Conservation (phyloP, 2,888 invertebrate species). For the Tetranychus truncatus region DNA sequence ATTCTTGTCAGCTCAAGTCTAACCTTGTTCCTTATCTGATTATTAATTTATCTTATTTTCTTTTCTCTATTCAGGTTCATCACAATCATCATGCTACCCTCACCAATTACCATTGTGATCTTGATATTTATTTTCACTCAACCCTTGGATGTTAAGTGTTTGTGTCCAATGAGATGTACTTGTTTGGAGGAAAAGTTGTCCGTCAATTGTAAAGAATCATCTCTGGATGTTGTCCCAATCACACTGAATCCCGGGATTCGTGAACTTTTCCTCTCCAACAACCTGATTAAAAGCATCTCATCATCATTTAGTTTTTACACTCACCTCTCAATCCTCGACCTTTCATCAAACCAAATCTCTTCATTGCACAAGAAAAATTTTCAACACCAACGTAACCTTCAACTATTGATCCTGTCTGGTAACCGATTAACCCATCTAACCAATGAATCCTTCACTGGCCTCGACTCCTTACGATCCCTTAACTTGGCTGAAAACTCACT, state of each 20-base stretch:
- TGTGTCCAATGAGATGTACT: conserved; percentile 60
- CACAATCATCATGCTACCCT: no score
- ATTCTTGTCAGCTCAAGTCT: no score
- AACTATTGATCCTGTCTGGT: conserved; percentile 53
- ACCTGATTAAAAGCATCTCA: conserved; percentile 57
- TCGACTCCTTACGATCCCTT: conserved; percentile 51
- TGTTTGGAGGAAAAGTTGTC: conserved; percentile 63
- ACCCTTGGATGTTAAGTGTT: conserved; percentile 25
- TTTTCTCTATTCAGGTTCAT: no score
- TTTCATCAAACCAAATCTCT: conserved; percentile 60
- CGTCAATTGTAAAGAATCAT: conserved; percentile 56
- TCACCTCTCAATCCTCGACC: conserved; percentile 56
- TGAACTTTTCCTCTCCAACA: conserved; percentile 57
- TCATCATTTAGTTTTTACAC: conserved; percentile 54
- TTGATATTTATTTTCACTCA: neutral
- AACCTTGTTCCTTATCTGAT: no score
- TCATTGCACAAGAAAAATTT: conserved; percentile 64
- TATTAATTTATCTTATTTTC: no score
- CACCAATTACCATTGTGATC: neutral
- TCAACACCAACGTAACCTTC: conserved; percentile 52
- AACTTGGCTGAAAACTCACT: conserved; percentile 29
- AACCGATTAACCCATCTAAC: conserved; percentile 58
- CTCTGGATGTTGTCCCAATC: conserved; percentile 65
- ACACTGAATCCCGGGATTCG: conserved; percentile 53
- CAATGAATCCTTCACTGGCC: conserved; percentile 54